A percentile compares a stretch with the other conserved stretches of the same genome.
Conservation (phyloP, 2,888 invertebrate species). For the Acrobasis repandana region DNA sequence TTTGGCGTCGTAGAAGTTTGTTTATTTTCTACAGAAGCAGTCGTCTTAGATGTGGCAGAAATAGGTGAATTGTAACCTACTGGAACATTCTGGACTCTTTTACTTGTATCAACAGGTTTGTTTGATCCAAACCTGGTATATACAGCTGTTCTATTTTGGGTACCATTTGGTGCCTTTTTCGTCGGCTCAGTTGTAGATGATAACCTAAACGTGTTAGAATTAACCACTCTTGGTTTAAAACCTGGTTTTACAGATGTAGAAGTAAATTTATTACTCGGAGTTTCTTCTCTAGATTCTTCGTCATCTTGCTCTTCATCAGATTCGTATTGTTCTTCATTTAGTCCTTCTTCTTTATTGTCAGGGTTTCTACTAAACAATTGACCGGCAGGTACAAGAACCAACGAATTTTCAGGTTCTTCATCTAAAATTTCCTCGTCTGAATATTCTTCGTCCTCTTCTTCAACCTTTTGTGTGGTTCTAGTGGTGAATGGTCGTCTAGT, state of each 20-base stretch:
- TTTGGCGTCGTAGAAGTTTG: constrained; percentile 33
- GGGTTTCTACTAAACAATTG: constrained; percentile 72
- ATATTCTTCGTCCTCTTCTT: constrained; percentile 65
- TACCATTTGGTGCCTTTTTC: constrained; percentile 42
- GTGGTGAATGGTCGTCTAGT: constrained; percentile 69
- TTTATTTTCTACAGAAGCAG: constrained; percentile 34
- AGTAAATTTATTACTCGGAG: constrained; percentile 42
- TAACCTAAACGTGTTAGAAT: constrained; percentile 74
- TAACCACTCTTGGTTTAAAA: constrained; percentile 63
- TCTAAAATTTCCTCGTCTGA: constrained; percentile 62
- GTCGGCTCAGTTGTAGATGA: constrained; percentile 69
- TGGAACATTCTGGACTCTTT: constrained; percentile 73
- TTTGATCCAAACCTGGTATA: constrained; percentile 59
- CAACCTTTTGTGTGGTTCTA: constrained; percentile 64
- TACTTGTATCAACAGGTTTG: constrained; percentile 59
- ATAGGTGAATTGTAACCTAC: constrained; percentile 59
- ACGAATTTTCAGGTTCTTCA: constrained; percentile 66
- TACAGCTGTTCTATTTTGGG: constrained; percentile 60
- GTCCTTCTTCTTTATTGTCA: constrained; percentile 43
- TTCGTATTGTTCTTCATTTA: constrained; percentile 36
- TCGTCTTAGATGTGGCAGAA: constrained; percentile 30
- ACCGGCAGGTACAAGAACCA: constrained; percentile 71
- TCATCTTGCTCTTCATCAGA: constrained; percentile 49
- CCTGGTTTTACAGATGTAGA: constrained; percentile 59
- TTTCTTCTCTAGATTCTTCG: constrained; percentile 48